These are phyloP conservation scores for Polydrusus cervinus DNA, from an alignment of 2,888 invertebrate genomes.

Conservation along the genomic window DNA sequence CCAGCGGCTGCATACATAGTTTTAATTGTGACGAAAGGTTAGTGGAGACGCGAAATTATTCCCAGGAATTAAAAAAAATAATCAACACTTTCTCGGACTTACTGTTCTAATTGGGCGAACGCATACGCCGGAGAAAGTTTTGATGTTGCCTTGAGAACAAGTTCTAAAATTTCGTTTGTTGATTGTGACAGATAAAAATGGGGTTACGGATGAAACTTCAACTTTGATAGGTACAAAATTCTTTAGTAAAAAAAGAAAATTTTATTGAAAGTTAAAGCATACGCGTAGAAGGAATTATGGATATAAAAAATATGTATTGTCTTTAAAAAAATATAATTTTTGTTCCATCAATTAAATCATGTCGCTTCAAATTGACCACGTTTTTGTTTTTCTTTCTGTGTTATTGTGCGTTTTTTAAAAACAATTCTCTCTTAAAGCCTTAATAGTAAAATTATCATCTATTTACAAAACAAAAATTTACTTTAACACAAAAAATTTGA, in stretches of 20 bases:
- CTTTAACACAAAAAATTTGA: slow-evolving; percentile 53
- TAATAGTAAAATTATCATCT: not conserved
- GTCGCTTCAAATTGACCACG: slow-evolving; percentile 5
- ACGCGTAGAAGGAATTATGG: not conserved
- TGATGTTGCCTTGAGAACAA: not conserved
- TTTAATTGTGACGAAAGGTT: slow-evolving; percentile 57
- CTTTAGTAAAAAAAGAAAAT: not conserved
- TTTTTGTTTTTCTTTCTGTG: slow-evolving; percentile 3
- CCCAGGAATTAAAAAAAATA: not conserved
- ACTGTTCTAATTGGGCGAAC: not conserved
- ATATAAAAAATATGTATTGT: not conserved
- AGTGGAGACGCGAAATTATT: slow-evolving; percentile 28
- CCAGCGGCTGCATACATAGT: slow-evolving; percentile 92
- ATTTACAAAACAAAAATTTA: slow-evolving; percentile 23
- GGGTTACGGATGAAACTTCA: not conserved
- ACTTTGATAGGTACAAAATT: not conserved
- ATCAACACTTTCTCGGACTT: not conserved
- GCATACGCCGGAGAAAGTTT: not conserved
- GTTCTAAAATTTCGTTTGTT: not conserved
- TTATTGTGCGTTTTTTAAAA: slow-evolving; percentile 12
- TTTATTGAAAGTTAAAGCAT: not conserved
- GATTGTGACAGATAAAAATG: not conserved
- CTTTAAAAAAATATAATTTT: slow-evolving; percentile 6
- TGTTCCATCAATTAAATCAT: slow-evolving; percentile 3
- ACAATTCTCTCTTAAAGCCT: not conserved